Conservation (phyloP, 2,888 invertebrate species). For the Scaptodrosophila latifasciaeformis region DNA sequence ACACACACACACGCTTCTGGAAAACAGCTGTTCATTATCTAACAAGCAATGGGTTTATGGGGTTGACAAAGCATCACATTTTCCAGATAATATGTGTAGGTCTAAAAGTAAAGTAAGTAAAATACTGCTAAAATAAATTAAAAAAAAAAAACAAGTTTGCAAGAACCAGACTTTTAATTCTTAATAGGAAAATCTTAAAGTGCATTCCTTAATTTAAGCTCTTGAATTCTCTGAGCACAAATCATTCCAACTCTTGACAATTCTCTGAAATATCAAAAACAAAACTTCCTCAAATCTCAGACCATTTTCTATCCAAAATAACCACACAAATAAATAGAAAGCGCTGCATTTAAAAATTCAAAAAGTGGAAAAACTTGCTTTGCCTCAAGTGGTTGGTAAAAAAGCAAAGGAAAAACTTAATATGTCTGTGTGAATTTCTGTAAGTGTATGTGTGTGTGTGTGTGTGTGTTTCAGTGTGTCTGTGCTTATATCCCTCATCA, state of each 20-base stretch:
- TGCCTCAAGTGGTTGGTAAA: constrained; percentile 32
- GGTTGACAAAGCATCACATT: constrained; percentile 31
- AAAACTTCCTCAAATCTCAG: too few species aligned
- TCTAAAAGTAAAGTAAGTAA: background rate
- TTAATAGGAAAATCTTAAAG: too few species aligned
- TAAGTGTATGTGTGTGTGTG: constrained; percentile 18
- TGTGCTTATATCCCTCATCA: constrained; percentile 49
- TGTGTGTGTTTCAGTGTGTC: constrained; percentile 25
- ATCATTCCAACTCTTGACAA: background rate
- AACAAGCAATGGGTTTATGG: constrained; percentile 33
- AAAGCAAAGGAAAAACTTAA: constrained; percentile 29
- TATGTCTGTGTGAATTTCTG: constrained; percentile 18
- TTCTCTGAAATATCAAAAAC: background rate
- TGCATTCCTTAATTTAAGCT: too few species aligned
- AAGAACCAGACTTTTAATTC: too few species aligned
- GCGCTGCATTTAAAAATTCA: constrained; percentile 39
- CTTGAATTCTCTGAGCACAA: constrained; percentile 2
- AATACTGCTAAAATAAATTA: too few species aligned
- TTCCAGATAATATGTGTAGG: too few species aligned
- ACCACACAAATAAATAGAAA: constrained; percentile 16
- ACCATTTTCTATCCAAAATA: constrained; percentile 16
- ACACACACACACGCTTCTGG: constrained; percentile 13
- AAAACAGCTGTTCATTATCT: constrained; percentile 45
- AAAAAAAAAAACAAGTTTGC: too few species aligned
- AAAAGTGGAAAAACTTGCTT: constrained; percentile 51